Evolutionary conservation across 2,113 vertebrate species (phyloP), one percentile per base, ranked within the genome.

Genomic region (Coreoperca whiteheadi): DNA sequence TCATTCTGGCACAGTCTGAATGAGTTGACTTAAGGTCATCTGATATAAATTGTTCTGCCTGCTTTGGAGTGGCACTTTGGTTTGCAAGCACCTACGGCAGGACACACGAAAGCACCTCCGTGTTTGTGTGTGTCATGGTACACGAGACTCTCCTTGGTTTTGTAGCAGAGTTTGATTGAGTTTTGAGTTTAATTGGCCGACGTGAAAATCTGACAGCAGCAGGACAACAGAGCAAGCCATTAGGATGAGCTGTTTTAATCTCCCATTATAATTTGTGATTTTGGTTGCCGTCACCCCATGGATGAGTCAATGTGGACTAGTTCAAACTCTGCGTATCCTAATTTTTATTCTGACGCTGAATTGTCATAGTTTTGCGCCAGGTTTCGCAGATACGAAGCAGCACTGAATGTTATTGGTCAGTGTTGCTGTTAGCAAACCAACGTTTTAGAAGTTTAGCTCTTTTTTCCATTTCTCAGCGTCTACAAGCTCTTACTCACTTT

Each of bases 291-390:
- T 79, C 74, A 64, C 6, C n/a, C 30, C 3, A 8, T n/a, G 48
- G 21, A 41, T 83, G 83, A 86, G 50, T 90, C 81, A 86, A 50
- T 46, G 57, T 15, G 28, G 37, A 64, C 23, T n/a, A 21, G 20
- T 56, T 77, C 76, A 30, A 63, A 34, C 68, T 60, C 71, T 61
- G 63, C 54, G 43, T 30, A 53, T 80, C 83, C 41, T 78, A 5
- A 79, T 79, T 68, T 74, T 50, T n/a, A 72, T 54, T 86, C 69
- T 50, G 1, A 86, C 32, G 3, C 70, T 75, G 80, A 78, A 81
- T 83, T 67, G 43, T 76, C 60, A 75, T 16, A 1, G 50, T 81
- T 67, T 81, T 56, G 25, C 77, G 57, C 21, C 32, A 48, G 57
- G 61, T 53, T 70, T 37, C 14, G 15, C 65, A 32, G 71, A 66